Evolutionary conservation across 2,797 vertebrate species (phyloP), one percentile per base, ranked within the genome.

Genomic region (Gastrophryne carolinensis): DNA sequence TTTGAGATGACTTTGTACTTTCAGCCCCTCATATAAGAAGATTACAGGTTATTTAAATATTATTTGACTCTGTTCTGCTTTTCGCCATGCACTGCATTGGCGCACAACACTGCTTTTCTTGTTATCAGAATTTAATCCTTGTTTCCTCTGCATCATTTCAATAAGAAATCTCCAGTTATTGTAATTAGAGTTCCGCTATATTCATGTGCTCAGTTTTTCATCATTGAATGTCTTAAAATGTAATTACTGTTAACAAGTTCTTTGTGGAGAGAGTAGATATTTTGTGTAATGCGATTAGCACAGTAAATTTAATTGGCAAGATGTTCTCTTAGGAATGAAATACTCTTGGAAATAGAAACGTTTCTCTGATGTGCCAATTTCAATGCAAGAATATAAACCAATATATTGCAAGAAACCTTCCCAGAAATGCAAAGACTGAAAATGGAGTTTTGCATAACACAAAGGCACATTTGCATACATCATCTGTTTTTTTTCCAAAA

Each of bases 161-260:
- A 5, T 66, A 82, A 80, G 68, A 83, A 82, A 75, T 68, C 81
- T 75, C 63, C 79, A 83, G 83, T 83, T 81, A 60, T 74, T 17
- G 4, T 83, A 84, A 88, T 88, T 79, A 37, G 80, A 87, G 84
- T 84, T 85, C 81, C 76, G 81, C 79, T 81, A 32, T 84, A 82
- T 83, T 83, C 84, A 80, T 85, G 83, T 83, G 84, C 84, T 81
- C 27, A 24, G 50, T 50, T 82, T 86, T 83, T 81, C 24, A 62
- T 60, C 80, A 80, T 41, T 80, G 73, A 83, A 84, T 83, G 75
- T 84, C 83, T 88, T 88, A 86, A 87, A 84, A 86, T 89, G 87
- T 90, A 90, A 90, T 89, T 89, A 87, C 84, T 84, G 81, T 87
- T 88, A 87, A 87, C 84, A 87, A 87, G 84, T 82, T 80, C 82